Evolutionary conservation across 2,888 invertebrate genomes (phyloP), one percentile per base, ranked within the genome.

Genomic region (Ormyrus nitidulus): DNA sequence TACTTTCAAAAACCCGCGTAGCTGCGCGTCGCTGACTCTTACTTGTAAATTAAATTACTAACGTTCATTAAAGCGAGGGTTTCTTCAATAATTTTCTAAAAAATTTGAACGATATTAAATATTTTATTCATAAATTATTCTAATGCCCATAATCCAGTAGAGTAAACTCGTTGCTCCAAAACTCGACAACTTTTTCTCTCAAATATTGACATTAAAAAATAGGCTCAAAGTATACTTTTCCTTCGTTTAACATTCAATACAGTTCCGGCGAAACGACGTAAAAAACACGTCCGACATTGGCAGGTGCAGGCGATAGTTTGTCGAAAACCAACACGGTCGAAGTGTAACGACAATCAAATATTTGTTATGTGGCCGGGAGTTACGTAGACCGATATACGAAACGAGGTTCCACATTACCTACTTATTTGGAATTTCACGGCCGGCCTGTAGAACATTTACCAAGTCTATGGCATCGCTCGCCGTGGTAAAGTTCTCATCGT

Each of bases 401-500:
- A 69, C 73, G 73, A 74, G 79, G 73, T 58, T 69, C 74, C 49
- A 64, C 70, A 79, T 79, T 79, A 73, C 79, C 79, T 75, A 79
- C 79, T 79, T 79, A 79, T 79, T 75, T 70, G 74, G 74, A 79
- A 79, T 79, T 79, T 79, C 79, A 75, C 70, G 51, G 69, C 61
- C 66, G 65, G 44, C 62, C 34, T 71, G 70, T 58, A 44, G 64
- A 54, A 70, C 70, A 70, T 70, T 64, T 77, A 64, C 77, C 51
- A 6, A 48, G 51, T 65, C 7, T 68, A 34, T n/a, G 46, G 48
- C 13, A 8, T 72, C 58, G 1, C 19, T 56, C 9, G 10, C n/a
- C 71, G 65, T 71, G 71, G 77, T 59, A 77, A 77, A 65, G 66
- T 72, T 78, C 66, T 78, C 78, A 61, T 51, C 51, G 69, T 49